phyloP scores from a whole-genome alignment of 2,113 vertebrate species.

The Girardinichthys multiradiatus region DNA sequence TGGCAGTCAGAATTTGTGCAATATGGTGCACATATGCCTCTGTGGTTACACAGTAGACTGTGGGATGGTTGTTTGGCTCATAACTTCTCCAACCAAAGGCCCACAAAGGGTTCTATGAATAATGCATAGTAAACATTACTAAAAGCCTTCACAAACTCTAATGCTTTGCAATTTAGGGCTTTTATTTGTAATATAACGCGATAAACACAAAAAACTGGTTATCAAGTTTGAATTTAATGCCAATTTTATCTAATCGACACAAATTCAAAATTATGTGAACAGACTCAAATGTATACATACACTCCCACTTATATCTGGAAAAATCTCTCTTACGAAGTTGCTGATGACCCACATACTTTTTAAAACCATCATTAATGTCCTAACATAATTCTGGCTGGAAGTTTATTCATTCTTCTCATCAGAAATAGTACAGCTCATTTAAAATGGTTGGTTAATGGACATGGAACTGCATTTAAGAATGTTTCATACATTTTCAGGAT shows the following conservation, averaged over 20 bases:
- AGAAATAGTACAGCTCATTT: neutral
- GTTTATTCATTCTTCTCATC: neutral
- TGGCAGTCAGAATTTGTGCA: constrained; percentile 32
- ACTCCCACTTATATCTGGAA: neutral
- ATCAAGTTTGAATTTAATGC: neutral
- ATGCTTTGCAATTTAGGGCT: neutral
- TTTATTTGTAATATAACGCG: too few relatives aligned
- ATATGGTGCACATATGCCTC: constrained; percentile 48
- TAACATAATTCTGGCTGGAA: too few relatives aligned
- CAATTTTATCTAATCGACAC: neutral
- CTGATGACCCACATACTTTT: too few relatives aligned
- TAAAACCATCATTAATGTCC: neutral
- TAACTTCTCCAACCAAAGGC: neutral
- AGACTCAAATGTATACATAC: neutral
- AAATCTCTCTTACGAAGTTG: too few relatives aligned
- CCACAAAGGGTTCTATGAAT: neutral
- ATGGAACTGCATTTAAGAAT: too few relatives aligned
- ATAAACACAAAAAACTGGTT: neutral
- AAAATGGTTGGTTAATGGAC: neutral
- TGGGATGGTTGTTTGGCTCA: constrained; percentile 11
- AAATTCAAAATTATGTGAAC: too few relatives aligned
- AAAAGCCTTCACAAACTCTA: neutral
- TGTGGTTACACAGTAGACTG: constrained; percentile 10
- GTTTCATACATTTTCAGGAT: neutral
- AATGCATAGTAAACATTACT: neutral